Evolutionary conservation across 2,888 invertebrate genomes (phyloP).

Genomic region (Agapostemon virescens): DNA sequence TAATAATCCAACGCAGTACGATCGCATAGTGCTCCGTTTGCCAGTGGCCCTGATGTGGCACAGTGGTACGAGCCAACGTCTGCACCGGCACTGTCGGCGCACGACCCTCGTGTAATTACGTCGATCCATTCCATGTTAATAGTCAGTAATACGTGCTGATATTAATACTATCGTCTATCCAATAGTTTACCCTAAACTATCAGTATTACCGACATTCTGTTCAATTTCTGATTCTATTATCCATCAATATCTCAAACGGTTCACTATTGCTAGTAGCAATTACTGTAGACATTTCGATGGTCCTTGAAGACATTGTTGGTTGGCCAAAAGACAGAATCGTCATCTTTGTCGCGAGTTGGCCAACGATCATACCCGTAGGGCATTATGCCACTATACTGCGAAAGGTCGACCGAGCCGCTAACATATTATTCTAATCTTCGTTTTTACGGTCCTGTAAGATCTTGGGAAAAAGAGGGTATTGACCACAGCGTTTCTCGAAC

Average conservation of each 20-base stretch:
- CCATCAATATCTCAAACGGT: background rate
- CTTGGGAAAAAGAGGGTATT: no score
- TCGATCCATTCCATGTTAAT: constrained; percentile 67
- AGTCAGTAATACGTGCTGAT: constrained; percentile 67
- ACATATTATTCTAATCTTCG: no score
- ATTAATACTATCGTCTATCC: constrained; percentile 57
- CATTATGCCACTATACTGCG: no score
- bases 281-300: no score
- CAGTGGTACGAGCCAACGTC: constrained; percentile 64
- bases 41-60: constrained; percentile 50
- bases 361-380: no score
- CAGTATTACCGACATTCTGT: constrained; percentile 38
- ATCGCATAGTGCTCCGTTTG: constrained; percentile 53
- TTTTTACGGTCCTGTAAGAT: no score
- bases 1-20: constrained; percentile 59
- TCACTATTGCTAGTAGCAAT: no score
- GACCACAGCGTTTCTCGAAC: no score
- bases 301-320: no score
- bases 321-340: no score
- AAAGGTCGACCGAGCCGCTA: no score
- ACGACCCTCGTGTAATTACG: constrained; percentile 62
- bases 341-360: no score
- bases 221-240: constrained; percentile 22
- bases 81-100: constrained; percentile 53
- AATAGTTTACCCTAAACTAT: constrained; percentile 57